A percentile compares a stretch with the other conserved stretches of the same genome.
phyloP scores from a whole-genome alignment of 2,888 invertebrate species.

The Caenorhabditis virilis region DNA sequence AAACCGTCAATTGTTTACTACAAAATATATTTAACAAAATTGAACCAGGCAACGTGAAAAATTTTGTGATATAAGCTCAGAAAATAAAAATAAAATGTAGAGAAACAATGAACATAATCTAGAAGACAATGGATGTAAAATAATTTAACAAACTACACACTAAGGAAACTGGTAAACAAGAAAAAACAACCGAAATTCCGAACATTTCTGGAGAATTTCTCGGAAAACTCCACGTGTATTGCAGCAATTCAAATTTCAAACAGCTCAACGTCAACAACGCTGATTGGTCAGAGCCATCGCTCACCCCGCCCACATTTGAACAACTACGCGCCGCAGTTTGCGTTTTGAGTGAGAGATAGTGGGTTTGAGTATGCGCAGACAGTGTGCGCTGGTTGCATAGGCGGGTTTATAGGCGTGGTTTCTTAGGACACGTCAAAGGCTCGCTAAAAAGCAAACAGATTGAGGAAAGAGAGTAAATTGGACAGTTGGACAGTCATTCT shows the following conservation, averaged over 20 bases:
- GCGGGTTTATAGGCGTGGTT: conserved; percentile 26
- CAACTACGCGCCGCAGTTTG: conserved; percentile 32
- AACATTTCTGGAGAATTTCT: neutral
- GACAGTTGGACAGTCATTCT: conserved; percentile 5
- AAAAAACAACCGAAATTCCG: neutral
- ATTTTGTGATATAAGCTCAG: too few relatives aligned
- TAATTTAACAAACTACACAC: neutral
- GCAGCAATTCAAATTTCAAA: conserved; percentile 1
- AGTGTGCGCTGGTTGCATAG: conserved; percentile 24
- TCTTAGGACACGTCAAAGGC: conserved; percentile 24
- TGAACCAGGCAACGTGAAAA: too few relatives aligned
- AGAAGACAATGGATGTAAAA: neutral
- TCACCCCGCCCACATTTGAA: conserved; percentile 20
- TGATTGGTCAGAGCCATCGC: conserved; percentile 11
- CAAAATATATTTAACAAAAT: too few relatives aligned
- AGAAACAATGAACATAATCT: too few relatives aligned
- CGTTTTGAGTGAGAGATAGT: conserved; percentile 15
- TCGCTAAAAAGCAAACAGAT: conserved; percentile 16
- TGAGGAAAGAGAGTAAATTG: conserved; percentile 22
- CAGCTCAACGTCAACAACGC: conserved; percentile 2
- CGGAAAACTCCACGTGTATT: conserved; percentile 22
- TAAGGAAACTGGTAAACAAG: neutral
- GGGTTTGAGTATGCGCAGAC: conserved; percentile 8
- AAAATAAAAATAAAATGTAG: too few relatives aligned
- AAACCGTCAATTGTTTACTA: too few relatives aligned